Conservation (phyloP, 2,888 invertebrate genomes). For the Drosophila tripunctata region DNA sequence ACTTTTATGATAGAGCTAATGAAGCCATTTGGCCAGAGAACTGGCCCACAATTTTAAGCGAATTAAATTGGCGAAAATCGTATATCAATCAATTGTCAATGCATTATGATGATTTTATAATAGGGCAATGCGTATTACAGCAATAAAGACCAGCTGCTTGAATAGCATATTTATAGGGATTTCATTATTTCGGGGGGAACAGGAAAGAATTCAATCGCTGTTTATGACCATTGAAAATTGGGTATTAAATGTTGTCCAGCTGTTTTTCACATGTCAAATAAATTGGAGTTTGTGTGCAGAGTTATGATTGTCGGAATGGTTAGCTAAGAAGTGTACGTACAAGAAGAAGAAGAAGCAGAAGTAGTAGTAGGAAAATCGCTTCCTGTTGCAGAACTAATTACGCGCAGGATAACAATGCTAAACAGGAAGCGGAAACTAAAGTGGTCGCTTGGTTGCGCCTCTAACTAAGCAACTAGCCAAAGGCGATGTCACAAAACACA, state of each 20-base stretch:
- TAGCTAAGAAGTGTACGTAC: conserved; percentile 19
- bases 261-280: conserved; percentile 56
- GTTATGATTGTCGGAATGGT: conserved; percentile 15
- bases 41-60: conserved; percentile 22
- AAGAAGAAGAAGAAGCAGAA: conserved; percentile 5
- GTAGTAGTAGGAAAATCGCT: conserved; percentile 42
- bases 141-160: conserved; percentile 47
- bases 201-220: conserved; percentile 39
- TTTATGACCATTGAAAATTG: conserved; percentile 72
- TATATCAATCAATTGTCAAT: conserved; percentile 72
- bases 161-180: too few species aligned
- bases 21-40: conserved; percentile 45
- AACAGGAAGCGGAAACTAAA: conserved; percentile 78
- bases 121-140: conserved; percentile 44
- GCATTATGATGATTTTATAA: conserved; percentile 60
- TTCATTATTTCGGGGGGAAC: too few species aligned
- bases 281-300: conserved; percentile 46
- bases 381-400: conserved; percentile 68
- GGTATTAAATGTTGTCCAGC: conserved; percentile 42
- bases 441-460: conserved; percentile 54
- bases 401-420: conserved; percentile 63
- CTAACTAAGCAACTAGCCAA: conserved; percentile 56
- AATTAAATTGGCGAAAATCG: conserved; percentile 21
- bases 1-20: conserved; percentile 30
- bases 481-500: conserved; percentile 42